phyloP scores from a whole-genome alignment of 2,888 invertebrate genomes.

The Callinectes sapidus region DNA sequence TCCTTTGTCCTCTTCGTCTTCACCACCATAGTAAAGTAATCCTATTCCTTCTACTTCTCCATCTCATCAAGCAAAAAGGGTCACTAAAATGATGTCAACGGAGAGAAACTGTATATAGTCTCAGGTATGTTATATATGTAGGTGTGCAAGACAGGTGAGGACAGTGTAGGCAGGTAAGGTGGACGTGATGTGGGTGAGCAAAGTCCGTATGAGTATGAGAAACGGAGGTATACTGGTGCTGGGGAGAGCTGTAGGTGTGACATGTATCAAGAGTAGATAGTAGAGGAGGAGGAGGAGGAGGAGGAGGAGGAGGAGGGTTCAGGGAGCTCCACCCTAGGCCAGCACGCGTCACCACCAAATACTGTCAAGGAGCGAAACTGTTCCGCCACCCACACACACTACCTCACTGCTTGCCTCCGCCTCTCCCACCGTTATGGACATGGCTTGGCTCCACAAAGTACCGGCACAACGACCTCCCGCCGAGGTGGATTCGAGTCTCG shows the following conservation, averaged over 20 bases:
- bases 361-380: slow-evolving; percentile 13
- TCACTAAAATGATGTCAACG: background rate
- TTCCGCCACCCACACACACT: slow-evolving; percentile 15
- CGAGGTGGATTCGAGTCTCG: background rate
- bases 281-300: slow-evolving; percentile 4
- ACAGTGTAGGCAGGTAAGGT: background rate
- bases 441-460: background rate
- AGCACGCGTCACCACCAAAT: slow-evolving; percentile 21
- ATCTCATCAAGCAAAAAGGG: background rate
- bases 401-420: background rate
- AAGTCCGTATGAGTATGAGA: background rate
- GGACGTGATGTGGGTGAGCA: background rate
- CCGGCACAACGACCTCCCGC: background rate
- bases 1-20: no score
- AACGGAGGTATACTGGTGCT: background rate
- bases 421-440: background rate
- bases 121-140: background rate
- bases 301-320: background rate
- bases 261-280: background rate
- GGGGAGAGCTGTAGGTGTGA: background rate
- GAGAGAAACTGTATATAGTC: background rate
- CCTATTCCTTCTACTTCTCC: background rate
- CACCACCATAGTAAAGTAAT: no score
- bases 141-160: background rate
- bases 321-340: slow-evolving; percentile 3